Evolutionary conservation across 2,888 invertebrate species (phyloP), one percentile per base, ranked within the genome.

Genomic region (Aspidiotus rigidus): DNA sequence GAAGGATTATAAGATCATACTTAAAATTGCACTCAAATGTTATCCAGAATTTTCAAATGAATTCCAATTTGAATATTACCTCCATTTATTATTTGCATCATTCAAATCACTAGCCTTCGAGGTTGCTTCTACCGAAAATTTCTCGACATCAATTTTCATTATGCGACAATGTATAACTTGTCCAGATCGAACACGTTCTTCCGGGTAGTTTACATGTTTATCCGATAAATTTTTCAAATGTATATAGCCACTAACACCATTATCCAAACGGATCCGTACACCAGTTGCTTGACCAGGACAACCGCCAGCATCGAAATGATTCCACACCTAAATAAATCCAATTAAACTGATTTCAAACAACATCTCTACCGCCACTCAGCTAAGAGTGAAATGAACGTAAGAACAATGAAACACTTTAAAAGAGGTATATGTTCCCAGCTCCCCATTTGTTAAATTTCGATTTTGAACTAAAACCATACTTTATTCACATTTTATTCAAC

Each of bases 221-320:
- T 98, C 96, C 0, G 95, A 95, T 55, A 98, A 81, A 79, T 93
- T 93, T 79, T 92, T 92, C 70, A 93, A 90, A 76, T 92, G 92
- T 75, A 98, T 91, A 78, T 95, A 97, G 0, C 96, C 96, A 13
- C 87, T 88, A 49, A 93, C 83, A 0, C 91, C 91, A 78, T 99
- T 99, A 79, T 99, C 98, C 3, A 99, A 80, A 0, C 90, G 83
- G 55, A 93, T 81, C 71, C 90, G 85, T 0, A 99, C 89, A 0
- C 99, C 99, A 0, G 90, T 90, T 0, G 98, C 93, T 77, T 93
- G 91, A 0, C 99, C 99, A 0, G 93, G 96, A 79, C 99, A 99
- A 1, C 89, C 86, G 41, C 91, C 93, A 0, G 93, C 91, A 79
- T 98, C 97, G 81, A 97, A 97, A 79, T 98, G 97, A 79, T 93